Evolutionary conservation across 2,113 vertebrate genomes (phyloP), one percentile per base, ranked within the genome.

Genomic region (Loxodonta africana): DNA sequence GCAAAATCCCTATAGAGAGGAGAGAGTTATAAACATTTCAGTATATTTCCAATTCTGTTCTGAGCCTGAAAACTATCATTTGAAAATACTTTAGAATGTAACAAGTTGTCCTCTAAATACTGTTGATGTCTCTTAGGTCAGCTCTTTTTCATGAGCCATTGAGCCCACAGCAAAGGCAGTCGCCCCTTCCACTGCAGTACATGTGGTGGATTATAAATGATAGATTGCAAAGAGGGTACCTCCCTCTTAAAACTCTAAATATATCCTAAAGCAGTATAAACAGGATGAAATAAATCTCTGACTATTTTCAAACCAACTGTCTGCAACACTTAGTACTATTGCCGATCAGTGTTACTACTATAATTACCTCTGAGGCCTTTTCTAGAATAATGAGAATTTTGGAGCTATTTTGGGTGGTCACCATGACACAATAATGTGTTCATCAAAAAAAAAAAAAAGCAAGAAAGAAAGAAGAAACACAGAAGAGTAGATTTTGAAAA

Each of bases 261-360:
- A 95, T 67, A 62, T 21, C 78, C 81, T 78, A 87, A 9, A 92
- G 67, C 78, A 83, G 28, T 7, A 92, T 93, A 48, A 97, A 96
- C 84, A 94, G 48, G 28, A 86, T 67, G 33, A 62, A 85, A 71
- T 85, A 97, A 98, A 97, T 97, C 83, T 94, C 86, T 92, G 80
- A 25, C 84, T 97, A 46, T 95, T 98, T 97, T 95, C 94, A 95
- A 97, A 76, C 44, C 65, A 92, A 95, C 87, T 96, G 8, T 92
- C 97, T 96, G 11, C 80, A 96, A 41, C 21, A 60, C 84, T 96
- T 96, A 84, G 46, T 60, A 63, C 30, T 63, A n/a, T 48, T 88
- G 94, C 73, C 90, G 96, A 84, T 83, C 44, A 71, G 14, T 88
- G 95, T 97, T 97, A 90, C 57, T 96, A 74, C 53, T 94, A 48